These are phyloP conservation scores for Rhizomys pruinosus DNA, from an alignment of 2,113 vertebrate genomes.

Conservation along the genomic window DNA sequence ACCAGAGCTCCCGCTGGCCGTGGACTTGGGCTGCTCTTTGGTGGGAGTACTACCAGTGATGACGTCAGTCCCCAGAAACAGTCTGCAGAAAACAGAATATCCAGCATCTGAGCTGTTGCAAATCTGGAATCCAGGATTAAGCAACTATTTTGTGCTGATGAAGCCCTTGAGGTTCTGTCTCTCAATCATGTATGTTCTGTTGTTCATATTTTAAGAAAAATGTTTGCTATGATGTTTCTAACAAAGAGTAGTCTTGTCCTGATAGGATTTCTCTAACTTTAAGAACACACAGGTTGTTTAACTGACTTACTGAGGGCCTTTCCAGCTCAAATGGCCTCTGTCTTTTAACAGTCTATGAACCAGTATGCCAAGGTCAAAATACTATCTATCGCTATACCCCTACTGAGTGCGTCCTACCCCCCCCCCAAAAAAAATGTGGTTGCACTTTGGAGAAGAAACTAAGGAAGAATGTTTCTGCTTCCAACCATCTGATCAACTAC, in stretches of 20 bases:
- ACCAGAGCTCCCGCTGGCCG: conserved; percentile 91
- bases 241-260: not conserved
- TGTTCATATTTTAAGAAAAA: not conserved
- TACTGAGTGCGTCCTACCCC: not conserved
- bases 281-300: not conserved
- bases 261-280: not conserved
- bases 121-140: not conserved
- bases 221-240: not conserved
- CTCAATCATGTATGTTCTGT: not conserved
- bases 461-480: conserved; percentile 2
- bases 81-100: conserved; percentile 80
- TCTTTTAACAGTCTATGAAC: not conserved
- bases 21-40: conserved; percentile 90
- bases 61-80: conserved; percentile 91
- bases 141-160: not conserved
- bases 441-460: not conserved
- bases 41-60: conserved; percentile 87
- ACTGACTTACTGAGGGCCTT: not conserved
- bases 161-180: conserved; percentile 25
- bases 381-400: not conserved
- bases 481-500: not conserved
- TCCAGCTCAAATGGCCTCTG: not conserved
- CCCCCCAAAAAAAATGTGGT: not conserved
- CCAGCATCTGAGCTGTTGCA: not conserved
- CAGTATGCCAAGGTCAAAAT: not conserved